Evolutionary conservation across 2,113 vertebrate species (phyloP), one percentile per base, ranked within the genome.

Genomic region (Eudyptes chrysolophus): DNA sequence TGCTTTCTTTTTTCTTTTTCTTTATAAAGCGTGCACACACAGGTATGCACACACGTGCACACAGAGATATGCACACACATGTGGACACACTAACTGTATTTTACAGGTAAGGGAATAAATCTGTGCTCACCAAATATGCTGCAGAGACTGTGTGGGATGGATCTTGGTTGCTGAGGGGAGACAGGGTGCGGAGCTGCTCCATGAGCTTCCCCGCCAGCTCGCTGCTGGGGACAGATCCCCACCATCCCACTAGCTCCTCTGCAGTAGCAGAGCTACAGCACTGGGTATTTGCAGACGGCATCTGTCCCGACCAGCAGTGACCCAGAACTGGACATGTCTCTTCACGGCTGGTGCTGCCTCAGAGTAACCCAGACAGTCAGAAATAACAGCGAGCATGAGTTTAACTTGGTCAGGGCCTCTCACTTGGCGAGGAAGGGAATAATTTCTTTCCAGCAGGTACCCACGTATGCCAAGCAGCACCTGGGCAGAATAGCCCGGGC

Each of bases 281-380:
- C 11, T 1, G 2, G n/a, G 44, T 5, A 5, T 27, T 40, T 17
- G n/a, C 55, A 13, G 34, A 8, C 5, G 1, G 2, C 5, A 1
- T 17, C 80, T 22, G n/a, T 40, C 44, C 77, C 15, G 1, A 34
- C 13, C 49, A 32, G 40, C 18, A 13, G 38, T 1, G 16, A 8
- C 52, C 30, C 42, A 9, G 54, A 36, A 32, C 19, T 58, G 64
- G 52, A 29, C 14, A 2, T 3, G 13, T 36, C 22, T 49, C 84
- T n/a, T 27, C 38, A 11, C 46, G 38, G 18, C 74, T 72, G 79
- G 65, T 7, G 77, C 44, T 42, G 70, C 38, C 69, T 34, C 14
- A 68, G 32, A 21, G 60, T 29, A 40, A 65, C 75, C 32, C 32
- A 27, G 92, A 38, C 30, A 34, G 42, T 25, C 87, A 72, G 40